Conservation (phyloP, 2,113 vertebrate genomes). For the Hemibagrus wyckioides region DNA sequence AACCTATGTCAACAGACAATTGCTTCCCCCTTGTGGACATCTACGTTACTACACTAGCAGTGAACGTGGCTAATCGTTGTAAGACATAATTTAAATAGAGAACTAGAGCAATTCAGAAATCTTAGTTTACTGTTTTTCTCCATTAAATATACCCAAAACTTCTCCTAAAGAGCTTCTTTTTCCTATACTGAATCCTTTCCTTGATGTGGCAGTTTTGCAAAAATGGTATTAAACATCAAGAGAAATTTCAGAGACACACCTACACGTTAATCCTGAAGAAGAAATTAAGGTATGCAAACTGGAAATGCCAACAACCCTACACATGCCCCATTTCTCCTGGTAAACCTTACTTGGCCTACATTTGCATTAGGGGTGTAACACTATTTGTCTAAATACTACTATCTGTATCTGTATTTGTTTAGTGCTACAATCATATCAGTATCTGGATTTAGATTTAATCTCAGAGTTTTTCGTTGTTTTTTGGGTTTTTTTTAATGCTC, state of each 20-base stretch:
- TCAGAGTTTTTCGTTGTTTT: neutral
- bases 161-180: too few species aligned
- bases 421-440: neutral
- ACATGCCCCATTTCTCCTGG: neutral
- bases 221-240: neutral
- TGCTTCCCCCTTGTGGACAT: constrained; percentile 31
- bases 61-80: neutral
- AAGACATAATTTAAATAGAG: neutral
- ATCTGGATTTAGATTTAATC: neutral
- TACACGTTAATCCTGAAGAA: neutral
- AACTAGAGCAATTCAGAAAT: neutral
- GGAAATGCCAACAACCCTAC: neutral
- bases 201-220: neutral
- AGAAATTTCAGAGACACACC: neutral
- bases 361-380: neutral
- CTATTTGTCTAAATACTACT: neutral
- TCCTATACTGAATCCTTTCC: neutral
- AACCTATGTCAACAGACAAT: neutral
- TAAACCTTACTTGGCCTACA: neutral
- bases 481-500: too few species aligned
- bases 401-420: neutral
- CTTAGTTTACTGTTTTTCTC: neutral
- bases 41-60: neutral
- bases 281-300: neutral
- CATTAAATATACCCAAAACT: neutral